A percentile compares a stretch with the other conserved stretches of the same genome.
Conservation (phyloP, 2,113 vertebrate genomes). For the Calidris pygmaea region DNA sequence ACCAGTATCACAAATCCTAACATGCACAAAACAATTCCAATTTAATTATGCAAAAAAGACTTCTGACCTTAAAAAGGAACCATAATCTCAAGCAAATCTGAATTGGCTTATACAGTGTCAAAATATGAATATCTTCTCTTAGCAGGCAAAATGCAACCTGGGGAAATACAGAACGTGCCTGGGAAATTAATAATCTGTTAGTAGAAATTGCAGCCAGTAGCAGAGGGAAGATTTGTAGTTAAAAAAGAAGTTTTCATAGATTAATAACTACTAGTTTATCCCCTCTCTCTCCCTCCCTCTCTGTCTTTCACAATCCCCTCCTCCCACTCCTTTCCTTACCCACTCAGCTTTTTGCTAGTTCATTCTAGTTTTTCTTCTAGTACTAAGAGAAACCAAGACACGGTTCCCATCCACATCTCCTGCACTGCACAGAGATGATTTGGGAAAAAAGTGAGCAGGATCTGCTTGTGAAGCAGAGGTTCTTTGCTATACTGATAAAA, state of each 20-base stretch:
- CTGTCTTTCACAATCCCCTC: not conserved
- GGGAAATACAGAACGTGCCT: not conserved
- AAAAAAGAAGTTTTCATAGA: not conserved
- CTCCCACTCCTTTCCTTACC: not conserved
- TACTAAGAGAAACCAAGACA: not conserved
- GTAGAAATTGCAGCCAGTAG: not conserved
- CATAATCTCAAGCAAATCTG: not conserved
- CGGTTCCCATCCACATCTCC: not conserved
- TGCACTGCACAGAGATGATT: fast-evolving
- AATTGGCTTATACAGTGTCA: not conserved
- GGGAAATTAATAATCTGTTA: constrained; percentile 6
- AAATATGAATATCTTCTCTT: not conserved
- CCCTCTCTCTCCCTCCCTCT: not conserved
- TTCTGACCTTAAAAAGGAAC: constrained; percentile 5
- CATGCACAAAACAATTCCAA: not conserved
- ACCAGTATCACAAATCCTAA: not conserved
- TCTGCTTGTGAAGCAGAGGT: not conserved
- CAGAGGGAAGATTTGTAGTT: not conserved
- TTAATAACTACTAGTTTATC: not conserved
- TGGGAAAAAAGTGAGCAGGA: not conserved
- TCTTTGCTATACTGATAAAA: not conserved
- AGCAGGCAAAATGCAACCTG: not conserved
- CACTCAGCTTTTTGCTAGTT: not conserved
- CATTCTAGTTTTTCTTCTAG: not conserved
- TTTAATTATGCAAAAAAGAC: not conserved